Base-by-base conservation (phyloP, 2,113 vertebrate genomes). In the Pagrus major region DNA sequence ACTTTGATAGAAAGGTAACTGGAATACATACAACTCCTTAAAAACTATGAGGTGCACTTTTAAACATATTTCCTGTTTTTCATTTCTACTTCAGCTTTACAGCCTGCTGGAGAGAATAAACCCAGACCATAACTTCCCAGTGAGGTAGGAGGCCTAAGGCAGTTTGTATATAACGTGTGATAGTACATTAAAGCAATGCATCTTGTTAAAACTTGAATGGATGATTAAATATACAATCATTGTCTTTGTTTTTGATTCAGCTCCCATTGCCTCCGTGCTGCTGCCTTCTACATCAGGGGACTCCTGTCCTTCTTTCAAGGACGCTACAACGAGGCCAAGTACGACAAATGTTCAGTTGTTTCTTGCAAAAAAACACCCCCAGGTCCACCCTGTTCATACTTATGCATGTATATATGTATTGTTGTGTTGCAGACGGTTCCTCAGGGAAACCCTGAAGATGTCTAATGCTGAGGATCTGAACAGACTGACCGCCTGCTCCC, bases 291-390 rank as follows among this genome's bases (percentile, higher is more conserved):
- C 80, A 99, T 99, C 90, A 95, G 98, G 2, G 98, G 98, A 7
- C 97, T 99, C 27, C 96, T 99, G 88, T 99, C 98, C 89, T 99
- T 99, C 88, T 99, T 99, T 82, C 98, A 99, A 91, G 98, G 98
- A 65, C 96, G 98, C 63, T 99, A 99, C 95, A 99, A 98, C 0
- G 98, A 99, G 91, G 98, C 98, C 80, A 99, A 99, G 98, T 99
- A 93, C 92, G 97, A 93, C 20, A 20, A 14, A 2, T 33, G 16
- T 25, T 18, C 20, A 39, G 12, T 29, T 10, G 2, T 39, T n/a
- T 20, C 3, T 33, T 20, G 3, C 3, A 31, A 44, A 51, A 44
- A 51, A 18, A 23, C n/a, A n/a, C 20, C 10, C 1, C 20, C 20
- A 31, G 25, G 25, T 46, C 4, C 35, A 35, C 15, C 10, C 16